Evolutionary conservation across 2,113 vertebrate genomes (phyloP).

Genomic region (Psettodes erumei): DNA sequence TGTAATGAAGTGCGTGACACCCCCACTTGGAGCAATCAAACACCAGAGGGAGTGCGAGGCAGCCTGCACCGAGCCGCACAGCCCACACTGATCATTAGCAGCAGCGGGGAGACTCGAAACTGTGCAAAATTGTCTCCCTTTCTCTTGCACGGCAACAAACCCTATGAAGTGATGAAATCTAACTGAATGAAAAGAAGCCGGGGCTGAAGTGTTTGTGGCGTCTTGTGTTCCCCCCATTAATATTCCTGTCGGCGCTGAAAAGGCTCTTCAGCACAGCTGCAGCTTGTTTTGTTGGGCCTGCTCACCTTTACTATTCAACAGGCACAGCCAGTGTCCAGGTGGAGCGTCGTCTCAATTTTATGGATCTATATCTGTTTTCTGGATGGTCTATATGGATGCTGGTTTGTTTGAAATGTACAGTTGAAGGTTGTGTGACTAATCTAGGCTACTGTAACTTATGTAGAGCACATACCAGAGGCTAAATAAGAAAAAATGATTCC

Average conservation of each 20-base stretch:
- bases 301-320: conserved; percentile 8
- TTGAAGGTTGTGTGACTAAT: background rate
- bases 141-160: no score
- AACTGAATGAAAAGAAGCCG: conserved; percentile 35
- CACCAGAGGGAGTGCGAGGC: conserved; percentile 25
- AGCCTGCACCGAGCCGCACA: conserved; percentile 6
- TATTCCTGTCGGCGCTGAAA: conserved; percentile 8
- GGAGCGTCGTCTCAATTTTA: no score
- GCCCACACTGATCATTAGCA: conserved; percentile 51
- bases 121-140: conserved; percentile 7
- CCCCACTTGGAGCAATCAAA: conserved; percentile 50
- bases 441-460: background rate
- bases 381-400: background rate
- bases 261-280: conserved; percentile 51
- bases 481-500: background rate
- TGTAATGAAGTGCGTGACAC: conserved; percentile 37
- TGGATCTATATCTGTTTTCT: no score
- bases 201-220: conserved; percentile 39
- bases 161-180: conserved; percentile 33
- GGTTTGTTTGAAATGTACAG: background rate
- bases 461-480: background rate
- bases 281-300: conserved; percentile 11
- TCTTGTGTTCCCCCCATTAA: conserved; percentile 19
- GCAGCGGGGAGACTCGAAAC: conserved; percentile 46
- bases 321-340: background rate